These are phyloP conservation scores for Hemiscyllium ocellatum DNA, from an alignment of 2,113 vertebrate genomes.

Conservation along the genomic window DNA sequence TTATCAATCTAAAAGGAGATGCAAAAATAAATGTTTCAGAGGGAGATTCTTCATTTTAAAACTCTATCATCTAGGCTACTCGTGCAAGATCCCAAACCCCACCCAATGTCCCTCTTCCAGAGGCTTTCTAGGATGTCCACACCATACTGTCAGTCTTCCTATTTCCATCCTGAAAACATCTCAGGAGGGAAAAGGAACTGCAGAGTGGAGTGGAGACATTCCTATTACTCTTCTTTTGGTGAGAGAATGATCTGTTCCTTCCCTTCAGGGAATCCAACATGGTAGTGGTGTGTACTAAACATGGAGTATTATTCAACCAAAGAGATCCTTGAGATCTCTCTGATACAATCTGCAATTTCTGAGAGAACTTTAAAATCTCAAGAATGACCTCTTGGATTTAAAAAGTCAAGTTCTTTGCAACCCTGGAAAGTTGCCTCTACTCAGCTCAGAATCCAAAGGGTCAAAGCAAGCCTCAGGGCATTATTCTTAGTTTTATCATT, in stretches of 20 bases:
- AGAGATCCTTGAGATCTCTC: not conserved
- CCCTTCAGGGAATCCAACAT: not conserved
- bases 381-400: not conserved
- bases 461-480: not conserved
- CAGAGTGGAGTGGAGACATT: not conserved
- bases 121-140: not conserved
- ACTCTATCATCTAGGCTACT: not conserved
- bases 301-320: not conserved
- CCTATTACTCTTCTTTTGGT: not conserved
- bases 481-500: not conserved
- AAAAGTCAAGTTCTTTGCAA: not conserved
- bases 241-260: not conserved
- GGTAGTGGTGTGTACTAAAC: not conserved
- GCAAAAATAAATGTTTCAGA: not conserved
- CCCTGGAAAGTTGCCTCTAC: not conserved
- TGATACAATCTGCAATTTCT: not conserved
- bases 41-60: too few species aligned
- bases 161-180: not conserved
- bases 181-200: not conserved
- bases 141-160: not conserved
- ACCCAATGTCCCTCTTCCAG: not conserved
- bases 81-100: not conserved
- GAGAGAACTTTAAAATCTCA: not conserved
- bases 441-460: not conserved
- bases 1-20: slow-evolving; percentile 63